phyloP scores from a whole-genome alignment of 2,888 invertebrate species.

The Leptopterna dolabrata region DNA sequence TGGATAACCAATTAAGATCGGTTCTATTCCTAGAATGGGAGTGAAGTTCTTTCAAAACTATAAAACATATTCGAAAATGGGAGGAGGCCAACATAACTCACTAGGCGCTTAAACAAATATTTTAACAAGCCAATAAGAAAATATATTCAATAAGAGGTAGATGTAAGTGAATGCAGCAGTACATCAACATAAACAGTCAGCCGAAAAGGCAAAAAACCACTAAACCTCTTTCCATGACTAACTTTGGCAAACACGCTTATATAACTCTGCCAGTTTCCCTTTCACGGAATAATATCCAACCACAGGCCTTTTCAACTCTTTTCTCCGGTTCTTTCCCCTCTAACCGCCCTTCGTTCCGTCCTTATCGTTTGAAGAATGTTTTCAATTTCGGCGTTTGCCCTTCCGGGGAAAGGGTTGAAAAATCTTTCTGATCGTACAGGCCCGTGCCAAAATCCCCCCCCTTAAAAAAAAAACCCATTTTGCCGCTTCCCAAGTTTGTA shows the following conservation, averaged over 20 bases:
- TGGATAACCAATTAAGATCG: too few species aligned
- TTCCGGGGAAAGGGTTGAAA: conserved; percentile 1
- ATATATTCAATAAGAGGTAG: too few species aligned
- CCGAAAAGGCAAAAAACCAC: not conserved
- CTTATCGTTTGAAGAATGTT: not conserved
- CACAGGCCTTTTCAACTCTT: not conserved
- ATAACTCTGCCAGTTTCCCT: not conserved
- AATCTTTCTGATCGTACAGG: not conserved
- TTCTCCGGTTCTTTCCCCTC: not conserved
- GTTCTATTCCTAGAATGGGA: too few species aligned
- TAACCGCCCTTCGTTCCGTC: not conserved
- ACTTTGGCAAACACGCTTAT: not conserved
- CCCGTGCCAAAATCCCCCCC: not conserved
- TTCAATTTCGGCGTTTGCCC: not conserved
- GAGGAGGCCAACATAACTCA: too few species aligned
- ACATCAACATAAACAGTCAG: not conserved
- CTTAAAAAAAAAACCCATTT: not conserved
- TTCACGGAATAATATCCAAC: not conserved
- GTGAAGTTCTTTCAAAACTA: too few species aligned
- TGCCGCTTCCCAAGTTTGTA: not conserved
- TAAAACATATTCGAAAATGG: too few species aligned
- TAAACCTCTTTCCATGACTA: not conserved
- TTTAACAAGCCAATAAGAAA: too few species aligned
- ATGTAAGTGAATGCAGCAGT: too few species aligned
- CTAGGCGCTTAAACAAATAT: too few species aligned